phyloP scores from a whole-genome alignment of 2,113 vertebrate genomes.

The Phoxinus phoxinus region DNA sequence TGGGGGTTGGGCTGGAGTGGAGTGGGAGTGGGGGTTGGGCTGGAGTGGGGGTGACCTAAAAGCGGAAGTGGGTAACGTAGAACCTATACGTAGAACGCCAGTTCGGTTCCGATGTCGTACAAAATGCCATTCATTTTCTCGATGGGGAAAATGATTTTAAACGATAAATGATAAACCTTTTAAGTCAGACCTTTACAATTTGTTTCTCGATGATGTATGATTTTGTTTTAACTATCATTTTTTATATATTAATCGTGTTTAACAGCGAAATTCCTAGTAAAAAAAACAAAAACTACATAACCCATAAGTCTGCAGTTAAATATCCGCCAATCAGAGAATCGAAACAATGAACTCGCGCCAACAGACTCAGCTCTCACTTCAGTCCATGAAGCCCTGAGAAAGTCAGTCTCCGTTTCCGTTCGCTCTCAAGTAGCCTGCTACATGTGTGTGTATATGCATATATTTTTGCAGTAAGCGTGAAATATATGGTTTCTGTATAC shows the following conservation, averaged over 20 bases:
- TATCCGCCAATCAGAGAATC: not conserved
- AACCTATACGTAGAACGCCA: no score
- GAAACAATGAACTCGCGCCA: not conserved
- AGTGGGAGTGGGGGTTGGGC: not conserved
- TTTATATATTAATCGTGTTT: not conserved
- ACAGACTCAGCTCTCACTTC: no score
- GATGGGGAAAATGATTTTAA: not conserved
- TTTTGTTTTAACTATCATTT: not conserved
- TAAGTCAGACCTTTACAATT: not conserved
- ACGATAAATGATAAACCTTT: not conserved
- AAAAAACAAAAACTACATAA: not conserved
- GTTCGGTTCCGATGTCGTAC: no score
- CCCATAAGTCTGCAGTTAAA: not conserved
- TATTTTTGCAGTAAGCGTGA: not conserved
- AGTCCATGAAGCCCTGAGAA: no score
- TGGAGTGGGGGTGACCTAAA: not conserved
- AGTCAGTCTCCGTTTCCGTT: no score
- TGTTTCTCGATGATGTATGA: not conserved
- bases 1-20: not conserved
- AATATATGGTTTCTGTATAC: not conserved
- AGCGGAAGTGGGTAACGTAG: slow-evolving; percentile 29
- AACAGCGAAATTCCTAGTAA: not conserved
- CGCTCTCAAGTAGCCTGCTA: no score
- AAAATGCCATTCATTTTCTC: no score
- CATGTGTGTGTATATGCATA: not conserved